Evolutionary conservation across 2,888 invertebrate species (phyloP).

Genomic region (Eristalinus sepulchralis): DNA sequence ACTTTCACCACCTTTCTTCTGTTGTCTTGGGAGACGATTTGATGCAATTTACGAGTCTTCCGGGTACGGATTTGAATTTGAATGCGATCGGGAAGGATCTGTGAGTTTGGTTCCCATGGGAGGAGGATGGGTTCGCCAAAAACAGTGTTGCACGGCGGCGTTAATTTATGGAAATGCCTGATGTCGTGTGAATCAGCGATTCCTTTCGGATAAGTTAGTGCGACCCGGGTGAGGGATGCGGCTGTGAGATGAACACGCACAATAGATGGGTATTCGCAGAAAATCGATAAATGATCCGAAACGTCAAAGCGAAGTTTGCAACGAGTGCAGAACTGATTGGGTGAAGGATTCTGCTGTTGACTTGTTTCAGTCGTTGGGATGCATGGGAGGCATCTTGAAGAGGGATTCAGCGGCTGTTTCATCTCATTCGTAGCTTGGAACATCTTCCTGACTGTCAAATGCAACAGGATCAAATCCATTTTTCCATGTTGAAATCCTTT

Average conservation of each 20-base stretch:
- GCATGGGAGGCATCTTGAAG: too few species aligned
- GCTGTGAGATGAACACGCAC: neutral
- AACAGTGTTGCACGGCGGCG: conserved; percentile 10
- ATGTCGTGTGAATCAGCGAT: neutral
- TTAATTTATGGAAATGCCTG: conserved; percentile 61
- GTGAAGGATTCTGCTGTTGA: too few species aligned
- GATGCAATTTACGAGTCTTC: conserved; percentile 61
- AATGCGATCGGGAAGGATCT: conserved; percentile 42
- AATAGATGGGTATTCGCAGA: neutral
- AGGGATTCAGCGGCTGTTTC: too few species aligned
- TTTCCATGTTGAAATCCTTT: too few species aligned
- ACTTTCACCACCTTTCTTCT: conserved; percentile 41
- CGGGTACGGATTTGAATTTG: conserved; percentile 65
- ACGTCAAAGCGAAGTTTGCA: neutral
- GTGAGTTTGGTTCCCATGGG: conserved; percentile 59
- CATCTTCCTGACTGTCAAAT: too few species aligned
- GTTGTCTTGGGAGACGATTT: conserved; percentile 27
- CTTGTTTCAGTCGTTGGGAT: too few species aligned
- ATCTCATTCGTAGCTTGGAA: too few species aligned
- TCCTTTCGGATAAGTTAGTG: neutral
- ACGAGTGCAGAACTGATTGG: neutral
- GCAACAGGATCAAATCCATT: too few species aligned
- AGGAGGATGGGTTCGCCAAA: conserved; percentile 52
- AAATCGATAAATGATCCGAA: neutral
- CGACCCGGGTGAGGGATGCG: neutral